Evolutionary conservation across 1,140 invertebrate genomes (phyloP), one percentile per base, ranked within the genome.

Genomic region (Sitobion miscanthi): DNA sequence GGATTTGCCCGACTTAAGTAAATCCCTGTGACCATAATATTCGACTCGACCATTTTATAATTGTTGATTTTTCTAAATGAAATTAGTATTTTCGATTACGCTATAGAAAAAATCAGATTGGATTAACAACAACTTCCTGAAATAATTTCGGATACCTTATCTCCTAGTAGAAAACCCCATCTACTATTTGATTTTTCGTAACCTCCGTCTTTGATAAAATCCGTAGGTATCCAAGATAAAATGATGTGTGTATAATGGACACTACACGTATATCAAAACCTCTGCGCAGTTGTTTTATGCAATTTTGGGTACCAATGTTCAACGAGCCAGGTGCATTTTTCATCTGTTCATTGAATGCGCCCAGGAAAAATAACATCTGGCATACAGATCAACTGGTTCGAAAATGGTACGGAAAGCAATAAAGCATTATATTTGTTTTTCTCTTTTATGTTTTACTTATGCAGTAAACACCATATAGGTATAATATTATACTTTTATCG

Each of bases 291-390:
- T 90, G 17, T 38, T 52, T 52, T 57, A 23, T 90, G 35, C 11
- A 54, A 92, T 92, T 92, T 92, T 92, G 90, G 77, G 47, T 4
- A 92, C 90, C 90, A 92, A 83, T 83, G 69, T 62, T 92, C 17
- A 14, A 92, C 38, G 20, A 83, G 42, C 47, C 90, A 92, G 90
- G 90, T 92, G 90, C n/a, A 83, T 38, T 69, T 92, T 82, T 35
- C 25, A 91, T 82, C 45, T 83, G 69, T 92, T 49, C 45, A 25
- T 42, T 17, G 77, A 69, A 69, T 77, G 21, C 77, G 35, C 47
- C 20, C 45, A 6, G n/a, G 35, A 42, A 52, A 57, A 25, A 57
- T 14, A 93, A 93, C 82, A 93, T 93, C 91, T 93, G 82, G 91
- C 38, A 57, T 82, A 52, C 62, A 82, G 62, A 82, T 93, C 47